phyloP scores from a whole-genome alignment of 2,888 invertebrate species.

The Mantis religiosa region DNA sequence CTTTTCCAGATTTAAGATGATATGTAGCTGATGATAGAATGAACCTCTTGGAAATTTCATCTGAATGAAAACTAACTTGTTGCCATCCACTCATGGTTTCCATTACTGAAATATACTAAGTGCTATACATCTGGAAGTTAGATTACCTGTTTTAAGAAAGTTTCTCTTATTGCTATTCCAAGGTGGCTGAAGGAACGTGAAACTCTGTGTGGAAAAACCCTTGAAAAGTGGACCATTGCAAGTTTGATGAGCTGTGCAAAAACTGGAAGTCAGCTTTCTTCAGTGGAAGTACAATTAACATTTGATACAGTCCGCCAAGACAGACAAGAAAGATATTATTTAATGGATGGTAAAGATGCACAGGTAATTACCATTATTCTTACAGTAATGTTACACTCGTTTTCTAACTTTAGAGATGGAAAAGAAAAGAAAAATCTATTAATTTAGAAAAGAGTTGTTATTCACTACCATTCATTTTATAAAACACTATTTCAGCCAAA shows the following conservation, averaged over 20 bases:
- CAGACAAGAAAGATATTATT: conserved; percentile 55
- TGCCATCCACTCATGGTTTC: no score
- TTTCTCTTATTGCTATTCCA: neutral
- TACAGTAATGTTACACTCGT: neutral
- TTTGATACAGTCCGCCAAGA: conserved; percentile 60
- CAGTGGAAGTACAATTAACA: conserved; percentile 48
- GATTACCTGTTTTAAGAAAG: neutral
- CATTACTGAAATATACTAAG: no score
- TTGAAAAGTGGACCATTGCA: conserved; percentile 51
- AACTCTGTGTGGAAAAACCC: conserved; percentile 42
- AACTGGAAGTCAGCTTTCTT: conserved; percentile 43
- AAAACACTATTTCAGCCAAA: no score
- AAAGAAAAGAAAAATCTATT: no score
- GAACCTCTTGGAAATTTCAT: no score
- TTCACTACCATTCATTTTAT: no score
- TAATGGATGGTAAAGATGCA: conserved; percentile 53
- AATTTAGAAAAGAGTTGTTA: no score
- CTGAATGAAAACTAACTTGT: no score
- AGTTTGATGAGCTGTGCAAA: conserved; percentile 51
- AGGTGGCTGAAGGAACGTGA: conserved; percentile 38
- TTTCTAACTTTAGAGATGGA: neutral
- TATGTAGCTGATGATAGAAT: no score
- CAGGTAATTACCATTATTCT: conserved; percentile 42
- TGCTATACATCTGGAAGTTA: no score
- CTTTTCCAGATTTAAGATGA: no score